phyloP scores from a whole-genome alignment of 2,888 invertebrate species.

The Plemyria rubiginata region DNA sequence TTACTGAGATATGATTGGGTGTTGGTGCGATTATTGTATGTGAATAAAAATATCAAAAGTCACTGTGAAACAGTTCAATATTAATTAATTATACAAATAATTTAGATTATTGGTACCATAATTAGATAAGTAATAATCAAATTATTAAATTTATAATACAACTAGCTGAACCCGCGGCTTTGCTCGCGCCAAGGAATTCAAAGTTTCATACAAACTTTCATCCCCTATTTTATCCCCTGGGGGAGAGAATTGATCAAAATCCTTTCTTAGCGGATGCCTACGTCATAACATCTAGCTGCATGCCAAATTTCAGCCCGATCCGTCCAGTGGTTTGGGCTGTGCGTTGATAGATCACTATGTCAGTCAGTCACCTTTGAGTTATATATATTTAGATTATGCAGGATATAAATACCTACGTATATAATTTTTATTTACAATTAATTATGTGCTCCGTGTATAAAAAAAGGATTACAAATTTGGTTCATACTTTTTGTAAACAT shows the following conservation, averaged over 20 bases:
- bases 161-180: no score
- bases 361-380: no score
- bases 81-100: not conserved
- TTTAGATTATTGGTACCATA: not conserved
- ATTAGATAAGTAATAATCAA: not conserved
- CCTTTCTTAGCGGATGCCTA: no score
- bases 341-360: no score
- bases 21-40: no score
- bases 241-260: no score
- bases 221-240: no score
- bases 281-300: no score
- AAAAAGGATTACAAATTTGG: constrained; percentile 6
- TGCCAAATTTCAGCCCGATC: no score
- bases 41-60: not conserved
- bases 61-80: not conserved
- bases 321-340: no score
- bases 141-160: not conserved
- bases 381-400: not conserved
- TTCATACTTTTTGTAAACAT: constrained; percentile 29
- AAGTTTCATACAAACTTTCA: no score
- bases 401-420: not conserved
- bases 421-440: constrained; percentile 1
- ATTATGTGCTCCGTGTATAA: not conserved
- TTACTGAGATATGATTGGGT: constrained; percentile 13
- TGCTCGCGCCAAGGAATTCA: no score